Evolutionary conservation across 1,140 invertebrate genomes (phyloP).

Genomic region (Proctacanthus coquilletti): DNA sequence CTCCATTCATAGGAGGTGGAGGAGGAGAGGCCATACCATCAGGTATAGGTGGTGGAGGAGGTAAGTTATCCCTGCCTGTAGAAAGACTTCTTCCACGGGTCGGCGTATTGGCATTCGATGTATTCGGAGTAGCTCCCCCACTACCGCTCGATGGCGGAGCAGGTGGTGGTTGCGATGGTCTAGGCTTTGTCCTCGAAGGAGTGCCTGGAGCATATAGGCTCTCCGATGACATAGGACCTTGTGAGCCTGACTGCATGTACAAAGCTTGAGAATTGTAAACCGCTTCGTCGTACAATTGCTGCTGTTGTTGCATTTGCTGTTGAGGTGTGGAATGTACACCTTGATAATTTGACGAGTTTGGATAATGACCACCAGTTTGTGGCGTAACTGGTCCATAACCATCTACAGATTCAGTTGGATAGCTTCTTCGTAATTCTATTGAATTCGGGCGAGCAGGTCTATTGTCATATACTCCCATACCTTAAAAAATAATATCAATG

Average conservation of each 20-base stretch:
- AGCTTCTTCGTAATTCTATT: slow-evolving; percentile 53
- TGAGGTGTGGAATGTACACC: slow-evolving; percentile 29
- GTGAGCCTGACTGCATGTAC: slow-evolving; percentile 27
- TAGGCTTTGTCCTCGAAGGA: slow-evolving; percentile 40
- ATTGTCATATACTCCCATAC: slow-evolving; percentile 28
- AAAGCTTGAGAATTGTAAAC: slow-evolving; percentile 28
- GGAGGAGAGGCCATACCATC: slow-evolving; percentile 32
- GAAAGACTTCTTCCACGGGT: slow-evolving; percentile 50
- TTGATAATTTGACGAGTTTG: slow-evolving; percentile 15
- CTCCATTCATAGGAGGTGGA: slow-evolving; percentile 23
- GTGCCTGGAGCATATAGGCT: slow-evolving; percentile 37
- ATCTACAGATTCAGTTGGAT: slow-evolving; percentile 41
- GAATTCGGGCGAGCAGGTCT: slow-evolving; percentile 56
- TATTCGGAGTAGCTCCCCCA: slow-evolving; percentile 51
- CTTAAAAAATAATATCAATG: no score
- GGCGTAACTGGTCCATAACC: slow-evolving; percentile 29
- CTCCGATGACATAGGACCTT: slow-evolving; percentile 31
- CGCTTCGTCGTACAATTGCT: slow-evolving; percentile 22
- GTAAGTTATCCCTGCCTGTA: slow-evolving; percentile 49
- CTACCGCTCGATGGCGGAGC: slow-evolving; percentile 57
- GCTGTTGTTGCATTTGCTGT: slow-evolving; percentile 19
- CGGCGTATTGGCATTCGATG: slow-evolving; percentile 48
- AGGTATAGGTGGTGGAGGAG: slow-evolving; percentile 77
- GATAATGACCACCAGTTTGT: slow-evolving; percentile 9
- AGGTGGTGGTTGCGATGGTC: slow-evolving; percentile 73